Conservation (phyloP, 2,888 invertebrate species). For the Acutogordius australiensis region DNA sequence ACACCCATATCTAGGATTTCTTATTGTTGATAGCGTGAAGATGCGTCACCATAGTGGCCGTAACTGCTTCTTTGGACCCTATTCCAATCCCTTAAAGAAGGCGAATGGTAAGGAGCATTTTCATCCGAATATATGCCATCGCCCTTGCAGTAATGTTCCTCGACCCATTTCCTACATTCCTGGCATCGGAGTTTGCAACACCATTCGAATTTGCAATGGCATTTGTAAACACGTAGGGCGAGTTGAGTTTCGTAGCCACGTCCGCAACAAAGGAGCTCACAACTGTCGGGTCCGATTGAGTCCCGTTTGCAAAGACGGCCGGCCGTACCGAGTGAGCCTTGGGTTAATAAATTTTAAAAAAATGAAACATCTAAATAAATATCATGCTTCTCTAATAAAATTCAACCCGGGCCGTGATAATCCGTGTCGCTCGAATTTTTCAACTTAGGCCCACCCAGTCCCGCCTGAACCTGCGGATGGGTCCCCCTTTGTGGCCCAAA, state of each 20-base stretch:
- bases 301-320: constrained; percentile 27
- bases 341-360: no score
- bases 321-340: constrained; percentile 24
- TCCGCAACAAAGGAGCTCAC: constrained; percentile 29
- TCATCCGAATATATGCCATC: no score
- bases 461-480: no score
- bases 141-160: constrained; percentile 17
- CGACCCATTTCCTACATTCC: constrained; percentile 18
- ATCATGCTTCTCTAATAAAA: neutral
- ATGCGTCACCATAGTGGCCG: no score
- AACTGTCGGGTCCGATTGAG: constrained; percentile 25
- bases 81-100: neutral
- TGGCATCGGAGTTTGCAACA: constrained; percentile 23
- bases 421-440: no score
- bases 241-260: constrained; percentile 24
- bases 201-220: constrained; percentile 9
- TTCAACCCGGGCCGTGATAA: no score
- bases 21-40: no score
- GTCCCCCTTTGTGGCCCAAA: no score
- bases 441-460: no score
- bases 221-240: neutral
- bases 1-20: no score
- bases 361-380: no score
- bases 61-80: neutral
- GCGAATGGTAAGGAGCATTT: no score